phyloP scores from a whole-genome alignment of 1,140 invertebrate genomes.

The Micrasema longulum region DNA sequence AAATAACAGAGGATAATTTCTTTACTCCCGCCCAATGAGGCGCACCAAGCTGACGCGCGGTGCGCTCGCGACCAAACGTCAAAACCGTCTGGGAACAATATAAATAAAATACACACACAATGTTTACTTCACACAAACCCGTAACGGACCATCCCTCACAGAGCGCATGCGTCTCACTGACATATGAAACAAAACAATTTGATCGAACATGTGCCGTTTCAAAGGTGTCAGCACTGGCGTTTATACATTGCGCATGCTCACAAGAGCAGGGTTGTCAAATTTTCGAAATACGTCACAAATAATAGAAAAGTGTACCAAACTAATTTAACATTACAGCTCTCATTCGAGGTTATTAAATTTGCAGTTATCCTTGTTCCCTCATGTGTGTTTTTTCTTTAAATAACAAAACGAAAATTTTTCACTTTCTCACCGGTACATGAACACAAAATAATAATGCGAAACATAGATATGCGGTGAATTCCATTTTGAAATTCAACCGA shows the following conservation, averaged over 20 bases:
- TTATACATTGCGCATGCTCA: slow-evolving; percentile 5
- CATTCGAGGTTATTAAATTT: too few species aligned
- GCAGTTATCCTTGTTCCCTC: too few species aligned
- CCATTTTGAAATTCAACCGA: too few species aligned
- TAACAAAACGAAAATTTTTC: too few species aligned
- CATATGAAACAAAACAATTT: slow-evolving; percentile 36
- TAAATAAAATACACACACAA: slow-evolving; percentile 45
- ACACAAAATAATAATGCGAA: too few species aligned
- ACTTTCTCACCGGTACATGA: too few species aligned
- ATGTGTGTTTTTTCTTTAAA: too few species aligned
- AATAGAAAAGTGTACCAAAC: too few species aligned
- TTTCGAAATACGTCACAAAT: too few species aligned
- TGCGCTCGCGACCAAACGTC: slow-evolving; percentile 46
- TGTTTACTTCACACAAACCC: slow-evolving; percentile 47
- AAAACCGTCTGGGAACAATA: slow-evolving; percentile 46
- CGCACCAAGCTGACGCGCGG: slow-evolving; percentile 40
- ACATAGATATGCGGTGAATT: too few species aligned
- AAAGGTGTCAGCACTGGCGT: slow-evolving; percentile 31
- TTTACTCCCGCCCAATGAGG: slow-evolving; percentile 42
- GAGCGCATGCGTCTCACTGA: slow-evolving; percentile 35
- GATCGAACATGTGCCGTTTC: slow-evolving; percentile 29
- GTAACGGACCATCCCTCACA: slow-evolving; percentile 3
- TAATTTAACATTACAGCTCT: too few species aligned
- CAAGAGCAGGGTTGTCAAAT: too few species aligned
- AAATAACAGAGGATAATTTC: slow-evolving; percentile 16